Conservation (phyloP, 2,888 invertebrate species). For the Sphaerophoria rueppellii region DNA sequence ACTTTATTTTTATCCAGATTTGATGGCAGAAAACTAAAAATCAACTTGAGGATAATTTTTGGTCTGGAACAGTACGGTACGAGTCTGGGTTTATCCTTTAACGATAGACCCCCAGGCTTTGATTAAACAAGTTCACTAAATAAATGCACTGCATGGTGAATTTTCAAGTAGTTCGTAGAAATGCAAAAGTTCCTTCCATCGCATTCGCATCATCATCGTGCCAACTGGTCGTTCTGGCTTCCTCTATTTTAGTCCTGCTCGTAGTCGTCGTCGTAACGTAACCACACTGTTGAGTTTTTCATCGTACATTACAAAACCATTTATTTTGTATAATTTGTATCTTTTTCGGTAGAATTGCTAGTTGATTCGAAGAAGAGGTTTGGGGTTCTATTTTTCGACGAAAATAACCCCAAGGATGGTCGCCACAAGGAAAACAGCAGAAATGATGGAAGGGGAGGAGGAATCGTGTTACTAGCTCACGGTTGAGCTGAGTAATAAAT, state of each 20-base stretch:
- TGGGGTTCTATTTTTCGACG: constrained; percentile 13
- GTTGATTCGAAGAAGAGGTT: neutral
- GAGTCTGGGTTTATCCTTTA: neutral
- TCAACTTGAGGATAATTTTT: constrained; percentile 54
- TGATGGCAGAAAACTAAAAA: constrained; percentile 54
- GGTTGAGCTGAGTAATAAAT: constrained; percentile 50
- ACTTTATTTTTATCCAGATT: constrained; percentile 9
- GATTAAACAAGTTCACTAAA: constrained; percentile 43
- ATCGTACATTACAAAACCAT: constrained; percentile 34
- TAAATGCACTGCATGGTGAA: constrained; percentile 29
- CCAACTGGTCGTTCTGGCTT: neutral
- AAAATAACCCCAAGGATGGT: constrained; percentile 36
- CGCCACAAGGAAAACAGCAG: neutral
- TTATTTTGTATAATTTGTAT: constrained; percentile 47
- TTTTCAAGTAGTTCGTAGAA: constrained; percentile 2
- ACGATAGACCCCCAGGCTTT: constrained; percentile 14
- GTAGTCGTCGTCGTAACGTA: neutral
- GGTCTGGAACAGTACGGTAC: constrained; percentile 19
- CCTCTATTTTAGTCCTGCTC: neutral
- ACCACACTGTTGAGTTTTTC: constrained; percentile 11
- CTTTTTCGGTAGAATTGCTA: neutral
- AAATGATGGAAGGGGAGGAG: neutral
- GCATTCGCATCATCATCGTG: too few relatives aligned
- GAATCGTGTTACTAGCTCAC: constrained; percentile 13
- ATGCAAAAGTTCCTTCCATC: constrained; percentile 13